Evolutionary conservation across 2,113 vertebrate species (phyloP).

Genomic region (Toxotes chatareus): DNA sequence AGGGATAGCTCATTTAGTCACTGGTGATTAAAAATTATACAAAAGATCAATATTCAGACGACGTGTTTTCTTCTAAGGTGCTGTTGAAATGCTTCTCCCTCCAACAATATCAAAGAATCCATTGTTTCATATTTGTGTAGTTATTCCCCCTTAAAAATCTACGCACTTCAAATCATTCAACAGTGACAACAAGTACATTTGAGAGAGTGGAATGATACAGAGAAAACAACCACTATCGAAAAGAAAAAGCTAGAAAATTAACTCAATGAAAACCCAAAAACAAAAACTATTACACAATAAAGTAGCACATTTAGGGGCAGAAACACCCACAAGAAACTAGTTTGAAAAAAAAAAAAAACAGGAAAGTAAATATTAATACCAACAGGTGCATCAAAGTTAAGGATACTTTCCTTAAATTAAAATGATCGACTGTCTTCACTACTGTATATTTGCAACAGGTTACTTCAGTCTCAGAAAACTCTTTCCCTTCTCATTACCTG

Average conservation of each 20-base stretch:
- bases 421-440: background rate
- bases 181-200: background rate
- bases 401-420: background rate
- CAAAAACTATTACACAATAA: too few relatives aligned
- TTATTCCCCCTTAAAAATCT: background rate
- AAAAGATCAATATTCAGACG: background rate
- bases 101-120: background rate
- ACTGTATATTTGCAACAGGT: background rate
- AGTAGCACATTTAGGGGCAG: too few relatives aligned
- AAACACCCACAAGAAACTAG: background rate
- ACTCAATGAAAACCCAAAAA: background rate
- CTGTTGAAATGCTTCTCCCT: background rate
- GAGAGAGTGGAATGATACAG: background rate
- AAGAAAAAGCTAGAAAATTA: background rate
- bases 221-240: background rate
- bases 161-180: background rate
- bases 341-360: background rate
- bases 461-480: background rate
- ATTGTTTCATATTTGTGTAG: background rate
- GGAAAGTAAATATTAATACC: background rate
- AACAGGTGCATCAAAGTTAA: background rate
- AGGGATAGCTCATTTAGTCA: constrained; percentile 38
- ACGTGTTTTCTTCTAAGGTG: background rate
- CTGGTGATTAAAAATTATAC: constrained; percentile 11
- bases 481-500: background rate